Conservation (phyloP, 2,888 invertebrate species). For the Drosophila kokeensis region DNA sequence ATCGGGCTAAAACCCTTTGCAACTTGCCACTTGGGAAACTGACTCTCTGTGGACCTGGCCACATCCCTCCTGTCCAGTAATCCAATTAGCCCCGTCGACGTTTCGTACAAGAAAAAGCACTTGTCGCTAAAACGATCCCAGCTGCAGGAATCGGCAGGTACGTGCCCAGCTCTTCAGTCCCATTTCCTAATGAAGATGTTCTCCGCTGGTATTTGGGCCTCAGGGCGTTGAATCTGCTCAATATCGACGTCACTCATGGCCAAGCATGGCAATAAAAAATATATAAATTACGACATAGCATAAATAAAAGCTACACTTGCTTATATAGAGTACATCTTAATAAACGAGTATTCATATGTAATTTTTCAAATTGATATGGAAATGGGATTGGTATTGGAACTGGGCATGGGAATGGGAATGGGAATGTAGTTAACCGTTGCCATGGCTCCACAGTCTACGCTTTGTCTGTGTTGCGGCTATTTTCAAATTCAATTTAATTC, state of each 20-base stretch:
- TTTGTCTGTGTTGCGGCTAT: conserved; percentile 58
- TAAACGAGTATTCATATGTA: conserved; percentile 14
- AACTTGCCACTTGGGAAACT: not conserved
- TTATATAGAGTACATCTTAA: conserved; percentile 7
- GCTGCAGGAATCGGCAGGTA: not conserved
- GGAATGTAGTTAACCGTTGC: conserved; percentile 24
- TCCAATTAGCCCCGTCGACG: conserved; percentile 82
- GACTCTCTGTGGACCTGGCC: conserved; percentile 2
- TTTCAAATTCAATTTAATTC: conserved; percentile 85
- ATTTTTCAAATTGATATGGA: conserved; percentile 14
- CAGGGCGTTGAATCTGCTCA: conserved; percentile 29
- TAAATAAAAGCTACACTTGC: conserved; percentile 61
- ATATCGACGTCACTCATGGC: conserved; percentile 59
- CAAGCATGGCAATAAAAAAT: conserved; percentile 52
- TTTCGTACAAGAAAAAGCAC: conserved; percentile 83
- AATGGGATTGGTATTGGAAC: conserved; percentile 3
- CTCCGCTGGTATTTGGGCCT: conserved; percentile 46
- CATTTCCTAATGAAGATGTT: conserved; percentile 78
- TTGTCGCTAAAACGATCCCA: conserved; percentile 65
- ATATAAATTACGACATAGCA: conserved; percentile 68
- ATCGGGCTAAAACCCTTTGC: conserved; percentile 29
- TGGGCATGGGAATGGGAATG: not conserved
- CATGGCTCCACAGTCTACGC: not conserved
- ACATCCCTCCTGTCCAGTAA: conserved; percentile 55
- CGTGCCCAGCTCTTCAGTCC: conserved; percentile 14